Evolutionary conservation across 2,113 vertebrate genomes (phyloP), one percentile per base, ranked within the genome.

Genomic region (Brachyhypopomus gauderio): DNA sequence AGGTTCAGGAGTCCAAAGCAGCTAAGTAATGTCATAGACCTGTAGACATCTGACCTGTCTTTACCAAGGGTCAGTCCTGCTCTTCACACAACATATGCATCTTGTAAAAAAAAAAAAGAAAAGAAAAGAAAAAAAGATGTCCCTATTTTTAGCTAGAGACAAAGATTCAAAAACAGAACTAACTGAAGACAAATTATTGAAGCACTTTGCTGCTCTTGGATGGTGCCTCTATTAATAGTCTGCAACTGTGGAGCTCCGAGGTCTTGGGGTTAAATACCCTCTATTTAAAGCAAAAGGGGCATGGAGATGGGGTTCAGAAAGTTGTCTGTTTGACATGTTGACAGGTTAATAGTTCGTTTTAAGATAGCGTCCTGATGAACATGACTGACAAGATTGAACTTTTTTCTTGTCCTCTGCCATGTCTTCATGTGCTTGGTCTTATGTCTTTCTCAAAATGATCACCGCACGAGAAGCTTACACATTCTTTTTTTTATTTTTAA

Each of bases 121-220:
- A 84, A 78, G 84, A 41, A 6, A 41, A 41, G 89, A 90, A 84
- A 78, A 85, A 88, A 87, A 91, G 84, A 91, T 87, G 86, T 90
- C 88, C 81, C 95, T 98, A 97, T 97, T 97, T 98, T 97, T 96
- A 96, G 92, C 91, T 95, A 96, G 96, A 97, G 93, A 95, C 93
- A 93, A 92, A 69, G 85, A 74, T 90, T 93, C 90, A 89, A 92
- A 93, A 94, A 91, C 89, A 90, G 95, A 93, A 91, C 92, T 88
- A 81, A 88, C 85, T 90, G 92, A 92, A 94, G 96, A 95, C 92
- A 92, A 95, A 93, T 95, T 91, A 95, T 95, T 95, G 92, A 91
- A 91, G 90, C 93, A 94, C 92, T 94, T 95, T 93, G 95, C 95
- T 92, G 77, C 91, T 87, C 92, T 92, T 95, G 91, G 94, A 92